Evolutionary conservation across 2,888 invertebrate genomes (phyloP).

Genomic region (Torymus auratus): DNA sequence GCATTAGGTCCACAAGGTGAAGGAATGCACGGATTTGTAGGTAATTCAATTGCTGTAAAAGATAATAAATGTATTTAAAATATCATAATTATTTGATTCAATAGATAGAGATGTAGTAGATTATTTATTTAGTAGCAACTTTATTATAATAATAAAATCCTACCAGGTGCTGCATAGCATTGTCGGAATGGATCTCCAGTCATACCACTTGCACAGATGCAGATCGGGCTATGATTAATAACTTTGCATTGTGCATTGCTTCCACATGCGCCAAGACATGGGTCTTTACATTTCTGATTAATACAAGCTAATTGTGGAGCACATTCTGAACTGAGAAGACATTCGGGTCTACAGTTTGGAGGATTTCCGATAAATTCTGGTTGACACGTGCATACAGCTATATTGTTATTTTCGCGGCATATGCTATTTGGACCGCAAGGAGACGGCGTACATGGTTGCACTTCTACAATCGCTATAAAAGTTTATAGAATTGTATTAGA

Average conservation of each 20-base stretch:
- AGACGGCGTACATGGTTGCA: slow-evolving; percentile 76
- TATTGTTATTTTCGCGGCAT: slow-evolving; percentile 76
- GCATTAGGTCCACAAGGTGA: slow-evolving; percentile 87
- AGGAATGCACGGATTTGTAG: slow-evolving; percentile 61
- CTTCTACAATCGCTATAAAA: slow-evolving; percentile 71
- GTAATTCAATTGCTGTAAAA: too few relatives aligned
- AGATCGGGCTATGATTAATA: slow-evolving; percentile 78
- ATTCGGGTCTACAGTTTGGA: slow-evolving; percentile 78
- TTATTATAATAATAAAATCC: background rate
- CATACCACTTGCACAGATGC: slow-evolving; percentile 72
- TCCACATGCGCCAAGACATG: slow-evolving; percentile 79
- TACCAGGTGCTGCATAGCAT: slow-evolving; percentile 76
- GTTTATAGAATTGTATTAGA: background rate
- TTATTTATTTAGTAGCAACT: too few relatives aligned
- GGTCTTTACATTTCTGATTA: slow-evolving; percentile 78
- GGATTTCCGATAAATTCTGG: slow-evolving; percentile 75
- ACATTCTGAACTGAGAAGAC: slow-evolving; percentile 77
- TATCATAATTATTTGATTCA: too few relatives aligned
- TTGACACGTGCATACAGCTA: slow-evolving; percentile 77
- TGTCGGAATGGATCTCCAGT: slow-evolving; percentile 76
- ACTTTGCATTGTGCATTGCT: slow-evolving; percentile 78
- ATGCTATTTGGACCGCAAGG: slow-evolving; percentile 79
- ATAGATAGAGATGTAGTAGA: too few relatives aligned
- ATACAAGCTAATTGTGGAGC: slow-evolving; percentile 77
- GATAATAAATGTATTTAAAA: too few relatives aligned